Conservation (phyloP, 2,888 invertebrate genomes). For the Brachyopa scutellaris region DNA sequence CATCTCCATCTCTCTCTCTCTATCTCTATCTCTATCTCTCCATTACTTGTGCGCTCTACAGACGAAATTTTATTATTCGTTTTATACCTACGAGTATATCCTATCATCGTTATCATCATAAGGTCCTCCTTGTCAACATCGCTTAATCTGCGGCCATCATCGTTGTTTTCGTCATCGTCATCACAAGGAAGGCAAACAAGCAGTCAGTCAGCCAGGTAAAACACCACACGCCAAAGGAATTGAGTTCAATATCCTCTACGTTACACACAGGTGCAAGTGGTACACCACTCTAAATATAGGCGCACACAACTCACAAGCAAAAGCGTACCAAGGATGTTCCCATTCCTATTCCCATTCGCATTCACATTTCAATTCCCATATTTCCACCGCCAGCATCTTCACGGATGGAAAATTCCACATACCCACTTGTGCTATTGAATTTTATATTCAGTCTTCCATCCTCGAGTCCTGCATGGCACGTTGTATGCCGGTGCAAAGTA, state of each 20-base stretch:
- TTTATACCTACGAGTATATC: slow-evolving; percentile 14
- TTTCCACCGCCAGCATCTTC: slow-evolving; percentile 24
- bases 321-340: slow-evolving; percentile 8
- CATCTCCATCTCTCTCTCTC: no score
- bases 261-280: slow-evolving; percentile 31
- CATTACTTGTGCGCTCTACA: no score
- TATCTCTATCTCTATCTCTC: background rate
- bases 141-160: slow-evolving; percentile 11
- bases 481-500: slow-evolving; percentile 28
- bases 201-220: slow-evolving; percentile 14
- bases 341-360: background rate
- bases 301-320: background rate
- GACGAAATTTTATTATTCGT: slow-evolving; percentile 30
- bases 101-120: slow-evolving; percentile 18
- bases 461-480: background rate
- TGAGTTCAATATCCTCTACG: slow-evolving; percentile 60
- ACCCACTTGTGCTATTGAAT: slow-evolving; percentile 35
- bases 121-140: slow-evolving; percentile 13
- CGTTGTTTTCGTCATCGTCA: background rate
- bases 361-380: slow-evolving; percentile 7
- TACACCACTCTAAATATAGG: slow-evolving; percentile 41
- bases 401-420: slow-evolving; percentile 40
- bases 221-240: slow-evolving; percentile 17
- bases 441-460: slow-evolving; percentile 22
- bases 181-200: slow-evolving; percentile 4